A percentile compares a stretch with the other conserved stretches of the same genome.
Conservation (phyloP, 2,888 invertebrate species). For the Lamellibrachia columna region DNA sequence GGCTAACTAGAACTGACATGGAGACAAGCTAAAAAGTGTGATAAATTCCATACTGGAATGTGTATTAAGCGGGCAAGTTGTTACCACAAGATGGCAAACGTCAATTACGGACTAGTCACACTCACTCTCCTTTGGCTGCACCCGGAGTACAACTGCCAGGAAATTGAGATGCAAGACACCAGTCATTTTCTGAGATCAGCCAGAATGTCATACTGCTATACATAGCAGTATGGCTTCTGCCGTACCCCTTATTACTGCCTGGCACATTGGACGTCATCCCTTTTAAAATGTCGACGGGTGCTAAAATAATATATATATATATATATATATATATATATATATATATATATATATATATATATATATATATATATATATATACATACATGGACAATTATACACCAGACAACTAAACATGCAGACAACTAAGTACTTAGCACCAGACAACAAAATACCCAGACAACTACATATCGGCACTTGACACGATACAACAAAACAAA, state of each 20-base stretch:
- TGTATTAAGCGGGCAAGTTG: not conserved
- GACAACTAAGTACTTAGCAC: not conserved
- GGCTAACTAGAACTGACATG: not conserved
- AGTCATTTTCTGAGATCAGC: not conserved
- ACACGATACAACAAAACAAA: not conserved
- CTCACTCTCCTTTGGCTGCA: not conserved
- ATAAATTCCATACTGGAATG: not conserved
- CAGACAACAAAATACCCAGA: not conserved
- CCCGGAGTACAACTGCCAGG: not conserved
- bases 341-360: too few species aligned
- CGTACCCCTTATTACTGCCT: not conserved
- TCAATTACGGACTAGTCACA: constrained; percentile 16
- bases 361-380: too few species aligned
- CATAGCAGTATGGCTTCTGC: not conserved
- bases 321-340: too few species aligned
- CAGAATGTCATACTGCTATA: not conserved
- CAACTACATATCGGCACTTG: not conserved
- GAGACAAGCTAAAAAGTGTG: constrained; percentile 7
- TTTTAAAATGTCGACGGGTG: not conserved
- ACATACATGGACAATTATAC: not conserved
- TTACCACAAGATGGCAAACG: not conserved
- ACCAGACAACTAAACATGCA: not conserved
- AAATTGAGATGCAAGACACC: not conserved
- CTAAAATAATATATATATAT: too few species aligned
- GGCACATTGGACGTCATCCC: not conserved